Percentiles rank a stretch among this genome's conserved stretches.
Conservation (phyloP, 2,113 vertebrate genomes). For the Chaetura pelagica region DNA sequence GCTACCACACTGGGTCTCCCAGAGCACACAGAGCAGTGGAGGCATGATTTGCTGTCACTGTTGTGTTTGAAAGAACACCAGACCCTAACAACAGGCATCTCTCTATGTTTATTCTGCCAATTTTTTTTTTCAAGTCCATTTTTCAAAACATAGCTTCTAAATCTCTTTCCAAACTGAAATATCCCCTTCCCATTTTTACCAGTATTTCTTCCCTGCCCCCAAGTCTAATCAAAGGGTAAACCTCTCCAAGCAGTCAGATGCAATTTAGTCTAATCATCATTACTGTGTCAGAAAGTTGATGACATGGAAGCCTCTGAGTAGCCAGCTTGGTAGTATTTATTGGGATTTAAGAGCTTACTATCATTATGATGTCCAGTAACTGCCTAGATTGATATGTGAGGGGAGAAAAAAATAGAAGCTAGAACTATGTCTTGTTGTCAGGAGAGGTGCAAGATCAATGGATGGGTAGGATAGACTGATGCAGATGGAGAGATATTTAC, state of each 20-base stretch:
- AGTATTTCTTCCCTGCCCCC: not conserved
- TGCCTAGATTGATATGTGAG: not conserved
- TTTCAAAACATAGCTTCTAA: not conserved
- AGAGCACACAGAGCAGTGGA: not conserved
- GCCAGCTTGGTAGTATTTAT: slow-evolving; percentile 37
- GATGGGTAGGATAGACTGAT: not conserved
- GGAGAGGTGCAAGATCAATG: not conserved
- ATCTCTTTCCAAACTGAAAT: not conserved
- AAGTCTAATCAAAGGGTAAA: not conserved
- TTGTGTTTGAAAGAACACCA: not conserved
- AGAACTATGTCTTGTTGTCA: not conserved
- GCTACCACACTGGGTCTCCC: not conserved
- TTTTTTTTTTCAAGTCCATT: not conserved
- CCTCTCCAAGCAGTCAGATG: not conserved
- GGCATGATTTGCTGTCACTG: not conserved
- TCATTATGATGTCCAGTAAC: slow-evolving; percentile 39
- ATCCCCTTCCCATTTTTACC: not conserved
- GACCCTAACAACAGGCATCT: not conserved
- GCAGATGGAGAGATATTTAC: not conserved
- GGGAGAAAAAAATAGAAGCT: not conserved
- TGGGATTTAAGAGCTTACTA: slow-evolving; percentile 47
- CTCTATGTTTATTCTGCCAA: not conserved
- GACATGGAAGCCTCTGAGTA: not conserved
- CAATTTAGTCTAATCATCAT: not conserved
- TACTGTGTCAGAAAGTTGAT: not conserved